A percentile compares a stretch with the other conserved stretches of the same genome.
These are phyloP conservation scores for Holocentrus rufus DNA, from an alignment of 2,797 vertebrate genomes.

Conservation along the genomic window DNA sequence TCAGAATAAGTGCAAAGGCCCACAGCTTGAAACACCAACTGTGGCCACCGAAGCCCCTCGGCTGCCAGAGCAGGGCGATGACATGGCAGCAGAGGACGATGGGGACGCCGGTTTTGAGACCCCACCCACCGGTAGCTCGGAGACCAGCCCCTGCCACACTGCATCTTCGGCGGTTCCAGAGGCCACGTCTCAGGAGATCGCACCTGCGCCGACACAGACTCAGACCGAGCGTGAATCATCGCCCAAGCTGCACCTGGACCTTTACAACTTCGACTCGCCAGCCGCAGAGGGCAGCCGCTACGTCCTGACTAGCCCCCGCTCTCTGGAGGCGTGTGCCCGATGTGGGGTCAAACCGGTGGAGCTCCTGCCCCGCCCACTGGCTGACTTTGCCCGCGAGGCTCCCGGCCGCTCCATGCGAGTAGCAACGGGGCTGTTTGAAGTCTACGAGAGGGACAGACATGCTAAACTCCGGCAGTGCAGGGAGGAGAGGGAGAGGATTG, in stretches of 20 bases:
- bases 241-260: slow-evolving; percentile 91
- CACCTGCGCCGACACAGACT: slow-evolving; percentile 53
- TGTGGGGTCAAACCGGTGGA: slow-evolving; percentile 95
- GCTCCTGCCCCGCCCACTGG: slow-evolving; percentile 87
- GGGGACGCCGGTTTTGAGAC: slow-evolving; percentile 72
- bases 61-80: slow-evolving; percentile 74
- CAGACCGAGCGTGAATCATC: slow-evolving; percentile 74
- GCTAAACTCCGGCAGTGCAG: slow-evolving; percentile 92
- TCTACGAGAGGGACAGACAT: slow-evolving; percentile 90
- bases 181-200: slow-evolving; percentile 8
- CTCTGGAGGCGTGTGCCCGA: slow-evolving; percentile 94
- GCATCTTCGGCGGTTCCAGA: slow-evolving; percentile 24
- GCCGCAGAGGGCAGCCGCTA: slow-evolving; percentile 96
- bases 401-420: slow-evolving; percentile 94
- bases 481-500: slow-evolving; percentile 91
- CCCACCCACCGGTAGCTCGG: slow-evolving; percentile 68
- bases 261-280: slow-evolving; percentile 94
- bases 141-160: slow-evolving; percentile 71
- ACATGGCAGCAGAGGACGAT: slow-evolving; percentile 72
- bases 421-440: slow-evolving; percentile 92
- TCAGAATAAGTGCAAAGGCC: slow-evolving; percentile 76
- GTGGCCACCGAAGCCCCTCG: slow-evolving; percentile 72
- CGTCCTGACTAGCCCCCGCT: slow-evolving; percentile 95
- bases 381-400: slow-evolving; percentile 92
- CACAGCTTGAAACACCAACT: slow-evolving; percentile 66